Evolutionary conservation across 2,888 invertebrate genomes (phyloP).

Genomic region (Spisula subtruncata): DNA sequence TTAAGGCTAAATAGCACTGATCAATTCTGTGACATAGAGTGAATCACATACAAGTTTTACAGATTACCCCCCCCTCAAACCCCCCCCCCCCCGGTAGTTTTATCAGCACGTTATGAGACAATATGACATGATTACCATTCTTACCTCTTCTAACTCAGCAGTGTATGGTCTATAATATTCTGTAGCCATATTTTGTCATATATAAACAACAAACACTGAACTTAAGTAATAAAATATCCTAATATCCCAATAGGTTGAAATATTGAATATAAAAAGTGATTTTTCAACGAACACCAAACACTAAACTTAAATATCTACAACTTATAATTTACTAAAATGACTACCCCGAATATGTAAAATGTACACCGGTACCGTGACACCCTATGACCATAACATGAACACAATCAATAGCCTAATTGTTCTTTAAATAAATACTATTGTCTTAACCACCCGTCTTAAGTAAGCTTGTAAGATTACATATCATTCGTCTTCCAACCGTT

Average conservation of each 20-base stretch:
- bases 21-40: too few relatives aligned
- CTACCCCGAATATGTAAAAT: neutral
- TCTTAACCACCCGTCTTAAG: neutral
- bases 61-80: too few relatives aligned
- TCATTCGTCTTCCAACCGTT: neutral
- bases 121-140: neutral
- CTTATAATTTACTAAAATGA: neutral
- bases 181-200: slow-evolving; percentile 58
- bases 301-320: neutral
- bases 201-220: neutral
- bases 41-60: neutral
- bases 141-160: slow-evolving; percentile 59
- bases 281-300: too few relatives aligned
- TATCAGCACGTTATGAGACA: neutral
- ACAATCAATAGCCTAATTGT: slow-evolving; percentile 14
- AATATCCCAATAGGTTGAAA: too few relatives aligned
- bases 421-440: slow-evolving; percentile 20
- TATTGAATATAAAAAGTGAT: too few relatives aligned
- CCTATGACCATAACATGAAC: slow-evolving; percentile 5
- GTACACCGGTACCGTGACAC: too few relatives aligned
- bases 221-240: neutral
- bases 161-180: slow-evolving; percentile 68
- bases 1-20: too few relatives aligned
- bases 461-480: neutral
- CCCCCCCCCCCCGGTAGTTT: too few relatives aligned